phyloP scores from a whole-genome alignment of 2,113 vertebrate genomes.

The Myrmecophaga tridactyla region DNA sequence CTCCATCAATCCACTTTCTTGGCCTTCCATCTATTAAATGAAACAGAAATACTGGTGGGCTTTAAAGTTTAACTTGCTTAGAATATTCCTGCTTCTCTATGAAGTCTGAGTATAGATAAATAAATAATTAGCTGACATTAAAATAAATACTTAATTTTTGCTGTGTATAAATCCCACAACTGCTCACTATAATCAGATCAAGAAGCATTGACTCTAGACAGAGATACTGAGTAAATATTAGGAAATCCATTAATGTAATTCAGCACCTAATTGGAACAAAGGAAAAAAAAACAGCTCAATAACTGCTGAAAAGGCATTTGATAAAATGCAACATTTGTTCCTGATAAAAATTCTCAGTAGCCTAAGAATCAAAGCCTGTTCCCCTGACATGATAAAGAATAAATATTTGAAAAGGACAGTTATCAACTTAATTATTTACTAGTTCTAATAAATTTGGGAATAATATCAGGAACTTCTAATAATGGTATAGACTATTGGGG shows the following conservation, averaged over 20 bases:
- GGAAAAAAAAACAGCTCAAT: background rate
- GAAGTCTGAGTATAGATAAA: conserved; percentile 27
- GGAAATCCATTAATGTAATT: conserved; percentile 20
- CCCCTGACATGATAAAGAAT: background rate
- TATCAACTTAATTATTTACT: conserved; percentile 9
- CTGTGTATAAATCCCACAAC: background rate
- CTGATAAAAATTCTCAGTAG: background rate
- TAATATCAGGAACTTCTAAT: background rate
- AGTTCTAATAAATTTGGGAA: background rate
- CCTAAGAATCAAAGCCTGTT: background rate
- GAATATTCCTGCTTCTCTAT: background rate
- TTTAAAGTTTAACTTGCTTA: conserved; percentile 41
- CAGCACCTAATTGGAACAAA: background rate
- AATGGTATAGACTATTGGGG: background rate
- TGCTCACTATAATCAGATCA: conserved; percentile 21
- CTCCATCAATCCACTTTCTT: conserved; percentile 82
- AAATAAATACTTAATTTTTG: conserved; percentile 39
- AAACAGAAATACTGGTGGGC: conserved; percentile 46
- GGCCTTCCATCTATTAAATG: conserved; percentile 72
- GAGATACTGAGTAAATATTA: background rate
- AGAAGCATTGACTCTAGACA: no score
- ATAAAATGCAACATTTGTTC: conserved; percentile 38
- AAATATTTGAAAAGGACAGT: background rate
- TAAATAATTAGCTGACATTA: background rate
- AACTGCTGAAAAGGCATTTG: background rate